Evolutionary conservation across 2,888 invertebrate species (phyloP).

Genomic region (Scaptomyza polygonia): DNA sequence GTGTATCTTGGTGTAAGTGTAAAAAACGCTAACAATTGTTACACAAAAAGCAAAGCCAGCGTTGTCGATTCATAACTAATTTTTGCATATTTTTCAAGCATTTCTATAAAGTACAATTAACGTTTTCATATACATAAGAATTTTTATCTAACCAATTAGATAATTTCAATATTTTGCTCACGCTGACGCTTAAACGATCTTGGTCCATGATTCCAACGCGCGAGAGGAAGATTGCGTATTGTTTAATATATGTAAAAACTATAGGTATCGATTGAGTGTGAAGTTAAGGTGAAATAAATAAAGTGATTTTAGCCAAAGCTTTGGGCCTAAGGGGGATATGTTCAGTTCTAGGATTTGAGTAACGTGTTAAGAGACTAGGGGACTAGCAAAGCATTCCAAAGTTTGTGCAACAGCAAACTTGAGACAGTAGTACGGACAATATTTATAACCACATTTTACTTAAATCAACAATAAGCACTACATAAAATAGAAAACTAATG

Average conservation of each 20-base stretch:
- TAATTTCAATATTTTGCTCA: slow-evolving; percentile 60
- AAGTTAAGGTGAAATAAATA: slow-evolving; percentile 62
- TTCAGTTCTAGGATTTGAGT: slow-evolving; percentile 61
- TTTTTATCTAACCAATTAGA: slow-evolving; percentile 43
- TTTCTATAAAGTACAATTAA: slow-evolving; percentile 70
- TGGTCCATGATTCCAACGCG: slow-evolving; percentile 72
- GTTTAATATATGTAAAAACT: slow-evolving; percentile 35
- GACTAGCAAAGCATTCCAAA: slow-evolving; percentile 51
- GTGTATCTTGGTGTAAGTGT: slow-evolving; percentile 32
- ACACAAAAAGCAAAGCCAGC: slow-evolving; percentile 73
- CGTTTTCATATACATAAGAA: slow-evolving; percentile 26
- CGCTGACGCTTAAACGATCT: slow-evolving; percentile 49
- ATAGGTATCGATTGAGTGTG: slow-evolving; percentile 31
- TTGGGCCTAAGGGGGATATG: slow-evolving; percentile 47
- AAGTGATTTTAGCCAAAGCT: slow-evolving; percentile 30
- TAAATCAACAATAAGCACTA: slow-evolving; percentile 31
- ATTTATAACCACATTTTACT: slow-evolving; percentile 43
- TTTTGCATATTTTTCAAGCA: slow-evolving; percentile 64
- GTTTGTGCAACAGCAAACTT: slow-evolving; percentile 51
- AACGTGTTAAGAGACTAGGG: slow-evolving; percentile 43
- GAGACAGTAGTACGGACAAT: slow-evolving; percentile 43
- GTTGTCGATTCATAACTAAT: slow-evolving; percentile 53
- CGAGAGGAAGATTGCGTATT: slow-evolving; percentile 60
- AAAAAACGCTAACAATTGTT: slow-evolving; percentile 68
- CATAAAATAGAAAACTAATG: slow-evolving; percentile 51